Evolutionary conservation across 2,113 vertebrate genomes (phyloP), one percentile per base, ranked within the genome.

Genomic region (Coreoperca whiteheadi): DNA sequence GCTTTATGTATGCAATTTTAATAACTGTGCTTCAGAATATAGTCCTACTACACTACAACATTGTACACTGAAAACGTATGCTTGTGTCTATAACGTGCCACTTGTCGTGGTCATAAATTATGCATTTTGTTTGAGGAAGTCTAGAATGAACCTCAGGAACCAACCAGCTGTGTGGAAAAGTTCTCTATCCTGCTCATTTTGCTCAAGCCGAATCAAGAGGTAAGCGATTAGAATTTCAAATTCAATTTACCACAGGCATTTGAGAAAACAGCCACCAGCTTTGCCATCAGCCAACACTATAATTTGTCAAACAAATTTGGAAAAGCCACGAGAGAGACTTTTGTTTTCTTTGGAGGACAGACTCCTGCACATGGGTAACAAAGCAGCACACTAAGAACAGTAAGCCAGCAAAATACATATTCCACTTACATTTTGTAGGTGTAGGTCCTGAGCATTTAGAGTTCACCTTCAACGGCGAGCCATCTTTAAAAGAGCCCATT

Each of bases 151-250:
- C 20, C 25, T 46, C 2, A 10, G 21, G 23, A 86, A 69, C 34
- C 0, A 6, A 25, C 20, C 60, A 69, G 41, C 59, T 66, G 41
- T n/a, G 41, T 53, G 68, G 28, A 68, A 77, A 78, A 48, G 15
- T 34, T 63, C 60, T 73, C 63, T 53, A 81, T 73, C 41, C 50
- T 32, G 70, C 30, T 65, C 67, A 30, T 63, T 73, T 69, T 70
- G 50, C 37, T 66, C 8, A 25, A 32, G 20, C 67, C 0, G 8
- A 86, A 51, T 64, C 50, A 37, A 63, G 37, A 81, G 39, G 30
- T 56, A 66, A 78, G 51, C 66, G 59, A 92, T 88, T 87, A 54
- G 65, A 92, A 86, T 76, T 88, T 82, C 37, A 82, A 88, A 92
- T 76, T 46, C 66, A 77, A 78, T 86, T 72, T 66, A 77, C 88